Conservation (phyloP, 2,797 vertebrate species). For the Acanthurus leucopareius region DNA sequence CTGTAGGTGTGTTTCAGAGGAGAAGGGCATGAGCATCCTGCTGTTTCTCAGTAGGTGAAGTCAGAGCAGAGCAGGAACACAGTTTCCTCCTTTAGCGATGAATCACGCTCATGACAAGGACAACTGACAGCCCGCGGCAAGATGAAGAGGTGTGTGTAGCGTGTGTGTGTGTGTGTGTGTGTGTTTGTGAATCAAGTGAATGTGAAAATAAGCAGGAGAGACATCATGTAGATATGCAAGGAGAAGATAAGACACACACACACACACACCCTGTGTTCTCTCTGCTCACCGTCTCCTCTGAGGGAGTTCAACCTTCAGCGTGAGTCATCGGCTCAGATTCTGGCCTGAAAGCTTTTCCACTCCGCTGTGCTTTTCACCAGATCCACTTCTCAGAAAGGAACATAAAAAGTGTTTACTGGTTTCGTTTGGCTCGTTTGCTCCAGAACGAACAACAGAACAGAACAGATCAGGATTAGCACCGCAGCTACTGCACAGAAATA, state of each 20-base stretch:
- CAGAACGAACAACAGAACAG: too few species aligned
- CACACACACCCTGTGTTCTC: background rate
- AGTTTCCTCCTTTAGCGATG: constrained; percentile 40
- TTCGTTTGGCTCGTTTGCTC: too few species aligned
- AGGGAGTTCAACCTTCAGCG: constrained; percentile 40
- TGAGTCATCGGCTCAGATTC: constrained; percentile 36
- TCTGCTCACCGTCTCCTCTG: constrained; percentile 21
- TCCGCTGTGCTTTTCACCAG: background rate
- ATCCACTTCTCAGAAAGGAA: background rate
- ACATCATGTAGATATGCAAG: constrained; percentile 27
- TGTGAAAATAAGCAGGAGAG: constrained; percentile 40
- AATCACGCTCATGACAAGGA: constrained; percentile 56
- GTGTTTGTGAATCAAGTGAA: constrained; percentile 1
- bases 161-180: constrained; percentile 9
- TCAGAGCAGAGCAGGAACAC: constrained; percentile 37
- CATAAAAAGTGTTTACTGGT: background rate
- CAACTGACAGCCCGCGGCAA: constrained; percentile 43
- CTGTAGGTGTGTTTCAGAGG: background rate
- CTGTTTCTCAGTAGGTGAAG: constrained; percentile 32
- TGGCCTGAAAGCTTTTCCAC: background rate
- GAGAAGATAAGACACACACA: constrained; percentile 5
- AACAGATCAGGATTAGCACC: too few species aligned
- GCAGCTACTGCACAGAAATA: too few species aligned
- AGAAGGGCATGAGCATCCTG: constrained; percentile 3
- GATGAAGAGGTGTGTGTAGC: constrained; percentile 23